Evolutionary conservation across 2,888 invertebrate genomes (phyloP), one percentile per base, ranked within the genome.

Genomic region (Euplagia quadripunctaria): DNA sequence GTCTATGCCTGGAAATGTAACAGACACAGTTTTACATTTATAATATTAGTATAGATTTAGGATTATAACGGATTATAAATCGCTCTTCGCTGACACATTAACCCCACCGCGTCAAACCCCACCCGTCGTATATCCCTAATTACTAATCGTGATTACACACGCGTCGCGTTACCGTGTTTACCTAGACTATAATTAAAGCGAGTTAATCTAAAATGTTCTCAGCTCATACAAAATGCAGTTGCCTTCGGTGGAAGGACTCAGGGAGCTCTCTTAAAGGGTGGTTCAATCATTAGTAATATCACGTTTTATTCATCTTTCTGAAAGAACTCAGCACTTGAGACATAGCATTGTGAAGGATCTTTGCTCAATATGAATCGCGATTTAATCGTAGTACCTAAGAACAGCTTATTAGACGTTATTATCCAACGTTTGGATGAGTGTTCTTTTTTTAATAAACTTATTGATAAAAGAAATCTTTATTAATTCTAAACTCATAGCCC

Each of bases 91-190:
- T 81, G 4, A 0, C 55, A 85, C 71, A 76, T 0, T 0, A 7
- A 65, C 83, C 74, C 58, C 17, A 79, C 84, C 69, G 42, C 1
- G 11, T 63, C 70, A 71, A 83, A 82, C 75, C 82, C 80, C 77
- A 79, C 80, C 79, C 85, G 85, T 80, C 75, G 79, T 80, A 86
- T 85, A 85, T 84, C 83, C 90, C 93, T 94, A 94, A 95, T 95
- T 94, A 95, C 93, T 91, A 92, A 93, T 94, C 93, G 93, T 93
- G 92, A 94, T 94, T 93, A 93, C 92, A 91, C 86, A 91, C 92
- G 89, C 89, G 88, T 87, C 86, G 75, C 82, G 86, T 87, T 86
- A 85, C 88, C 81, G 78, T 93, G 92, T 94, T 94, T 94, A 89
- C 93, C 89, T 88, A 90, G 87, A 91, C 90, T 91, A 91, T 94